Evolutionary conservation across 2,113 vertebrate species (phyloP).

Genomic region (rabbit (Oryctolagus cuniculus)): DNA sequence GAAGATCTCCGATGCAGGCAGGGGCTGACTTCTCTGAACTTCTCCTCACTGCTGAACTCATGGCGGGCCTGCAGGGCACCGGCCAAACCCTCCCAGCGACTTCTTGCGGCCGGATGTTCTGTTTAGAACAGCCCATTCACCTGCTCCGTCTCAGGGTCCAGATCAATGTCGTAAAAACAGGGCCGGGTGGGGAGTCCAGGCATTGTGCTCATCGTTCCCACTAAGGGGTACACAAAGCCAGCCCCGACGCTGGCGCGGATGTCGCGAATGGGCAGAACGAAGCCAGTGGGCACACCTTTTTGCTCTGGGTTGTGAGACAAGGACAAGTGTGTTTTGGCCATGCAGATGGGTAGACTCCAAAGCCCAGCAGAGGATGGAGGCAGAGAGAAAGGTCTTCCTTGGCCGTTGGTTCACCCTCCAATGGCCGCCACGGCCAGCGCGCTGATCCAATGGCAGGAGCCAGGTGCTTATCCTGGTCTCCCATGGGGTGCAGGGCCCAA

Average conservation of each 20-base stretch:
- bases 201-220: too few relatives aligned
- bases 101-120: conserved; percentile 61
- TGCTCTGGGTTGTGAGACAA: conserved; percentile 96
- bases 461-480: too few relatives aligned
- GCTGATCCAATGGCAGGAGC: too few relatives aligned
- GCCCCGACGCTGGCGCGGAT: conserved; percentile 96
- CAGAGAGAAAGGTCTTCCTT: too few relatives aligned
- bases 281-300: conserved; percentile 96
- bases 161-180: too few relatives aligned
- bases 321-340: conserved; percentile 99
- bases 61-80: neutral
- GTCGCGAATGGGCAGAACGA: conserved; percentile 96
- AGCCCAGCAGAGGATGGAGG: conserved; percentile 88
- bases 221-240: conserved; percentile 96
- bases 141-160: too few relatives aligned
- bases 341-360: conserved; percentile 97
- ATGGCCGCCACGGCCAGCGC: too few relatives aligned
- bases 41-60: neutral
- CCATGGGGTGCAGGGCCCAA: too few relatives aligned
- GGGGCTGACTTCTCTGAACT: neutral
- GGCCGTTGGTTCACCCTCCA: too few relatives aligned
- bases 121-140: too few relatives aligned
- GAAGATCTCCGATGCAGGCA: neutral
- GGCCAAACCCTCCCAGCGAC: neutral
- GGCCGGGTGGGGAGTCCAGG: too few relatives aligned